Conservation (phyloP, 2,888 invertebrate genomes). For the Eulithis testata region DNA sequence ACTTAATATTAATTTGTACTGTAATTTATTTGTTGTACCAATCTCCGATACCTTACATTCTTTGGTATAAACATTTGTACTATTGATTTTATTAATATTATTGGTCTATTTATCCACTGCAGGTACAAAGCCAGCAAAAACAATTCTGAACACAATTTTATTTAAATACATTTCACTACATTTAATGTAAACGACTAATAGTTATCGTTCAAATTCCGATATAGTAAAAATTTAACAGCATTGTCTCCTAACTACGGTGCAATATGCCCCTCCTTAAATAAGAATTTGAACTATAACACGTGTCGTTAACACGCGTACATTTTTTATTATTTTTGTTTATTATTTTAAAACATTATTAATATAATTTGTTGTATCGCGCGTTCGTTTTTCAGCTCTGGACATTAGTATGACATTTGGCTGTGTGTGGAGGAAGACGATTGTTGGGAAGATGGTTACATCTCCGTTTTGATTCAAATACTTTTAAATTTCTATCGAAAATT, state of each 20-base stretch:
- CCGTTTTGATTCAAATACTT: slow-evolving; percentile 32
- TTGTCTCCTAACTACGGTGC: slow-evolving; percentile 62
- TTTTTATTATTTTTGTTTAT: slow-evolving; percentile 80
- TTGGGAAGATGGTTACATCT: slow-evolving; percentile 63
- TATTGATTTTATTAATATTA: slow-evolving; percentile 50
- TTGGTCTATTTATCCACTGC: slow-evolving; percentile 56
- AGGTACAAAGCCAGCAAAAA: slow-evolving; percentile 74
- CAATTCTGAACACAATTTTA: slow-evolving; percentile 72
- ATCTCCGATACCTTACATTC: slow-evolving; percentile 67
- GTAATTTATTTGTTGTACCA: slow-evolving; percentile 69
- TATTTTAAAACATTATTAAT: slow-evolving; percentile 83
- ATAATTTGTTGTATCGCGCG: slow-evolving; percentile 83
- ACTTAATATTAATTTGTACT: slow-evolving; percentile 83
- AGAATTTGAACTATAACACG: slow-evolving; percentile 56
- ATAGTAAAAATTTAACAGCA: slow-evolving; percentile 67
- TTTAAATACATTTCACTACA: slow-evolving; percentile 76
- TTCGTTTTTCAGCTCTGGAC: slow-evolving; percentile 59
- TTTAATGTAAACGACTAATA: slow-evolving; percentile 59
- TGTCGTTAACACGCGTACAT: slow-evolving; percentile 75
- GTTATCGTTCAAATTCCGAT: slow-evolving; percentile 57
- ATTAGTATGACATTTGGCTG: slow-evolving; percentile 59
- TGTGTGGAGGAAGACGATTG: slow-evolving; percentile 68
- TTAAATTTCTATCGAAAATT: slow-evolving; percentile 29
- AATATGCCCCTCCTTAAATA: slow-evolving; percentile 59
- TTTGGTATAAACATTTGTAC: slow-evolving; percentile 74